phyloP scores from a whole-genome alignment of 2,113 vertebrate species.

The Pao palembangensis region DNA sequence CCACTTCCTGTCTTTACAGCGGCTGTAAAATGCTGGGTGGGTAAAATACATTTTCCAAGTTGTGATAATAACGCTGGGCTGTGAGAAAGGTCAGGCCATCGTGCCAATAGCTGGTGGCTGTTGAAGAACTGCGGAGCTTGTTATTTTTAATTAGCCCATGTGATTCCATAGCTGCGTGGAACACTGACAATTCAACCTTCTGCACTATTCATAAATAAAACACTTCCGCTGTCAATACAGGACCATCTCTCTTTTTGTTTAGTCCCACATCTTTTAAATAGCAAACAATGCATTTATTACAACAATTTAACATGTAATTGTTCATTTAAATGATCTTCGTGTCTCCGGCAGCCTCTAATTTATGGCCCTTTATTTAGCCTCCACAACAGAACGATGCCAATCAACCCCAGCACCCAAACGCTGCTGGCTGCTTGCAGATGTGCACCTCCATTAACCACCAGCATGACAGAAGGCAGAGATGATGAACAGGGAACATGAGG shows the following conservation, averaged over 20 bases:
- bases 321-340: not conserved
- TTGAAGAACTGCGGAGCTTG: constrained; percentile 18
- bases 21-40: not conserved
- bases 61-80: constrained; percentile 1
- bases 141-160: constrained; percentile 41
- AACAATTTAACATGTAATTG: constrained; percentile 2
- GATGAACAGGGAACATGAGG: constrained; percentile 3
- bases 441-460: constrained; percentile 6
- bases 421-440: constrained; percentile 6
- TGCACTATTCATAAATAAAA: not conserved
- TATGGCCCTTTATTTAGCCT: not conserved
- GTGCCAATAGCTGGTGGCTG: constrained; percentile 10
- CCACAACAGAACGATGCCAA: constrained; percentile 15
- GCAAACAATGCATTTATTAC: not conserved
- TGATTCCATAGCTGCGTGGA: constrained; percentile 14
- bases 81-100: not conserved
- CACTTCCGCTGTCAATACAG: constrained; percentile 2
- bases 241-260: not conserved
- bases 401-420: constrained; percentile 18
- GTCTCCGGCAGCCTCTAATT: constrained; percentile 7
- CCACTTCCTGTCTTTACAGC: not conserved
- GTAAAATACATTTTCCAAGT: not conserved
- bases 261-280: not conserved
- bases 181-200: constrained; percentile 11
- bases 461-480: not conserved